A percentile compares a stretch with the other conserved stretches of the same genome.
Evolutionary conservation across 1,140 invertebrate species (phyloP).

Genomic region (Drosophila sturtevanti): DNA sequence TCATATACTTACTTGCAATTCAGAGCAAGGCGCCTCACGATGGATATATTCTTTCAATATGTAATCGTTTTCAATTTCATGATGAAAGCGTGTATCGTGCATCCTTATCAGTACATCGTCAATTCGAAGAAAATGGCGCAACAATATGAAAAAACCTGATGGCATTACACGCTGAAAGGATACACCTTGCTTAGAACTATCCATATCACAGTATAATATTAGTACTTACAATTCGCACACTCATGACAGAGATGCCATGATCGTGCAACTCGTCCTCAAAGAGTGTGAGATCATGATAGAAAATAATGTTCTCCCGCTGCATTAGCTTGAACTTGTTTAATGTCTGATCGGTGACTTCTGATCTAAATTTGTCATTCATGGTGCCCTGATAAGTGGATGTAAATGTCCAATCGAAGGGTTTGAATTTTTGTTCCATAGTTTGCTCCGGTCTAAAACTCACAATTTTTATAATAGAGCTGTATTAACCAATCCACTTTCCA

Average conservation of each 20-base stretch:
- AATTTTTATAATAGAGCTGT: neutral
- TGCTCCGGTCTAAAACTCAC: conserved; percentile 72
- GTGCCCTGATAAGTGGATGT: conserved; percentile 96
- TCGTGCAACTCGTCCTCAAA: conserved; percentile 99
- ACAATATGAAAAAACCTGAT: conserved; percentile 94
- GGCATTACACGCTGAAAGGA: conserved; percentile 95
- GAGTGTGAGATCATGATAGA: conserved; percentile 96
- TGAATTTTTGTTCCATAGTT: conserved; percentile 87
- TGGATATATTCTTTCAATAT: conserved; percentile 90
- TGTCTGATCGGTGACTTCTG: conserved; percentile 87
- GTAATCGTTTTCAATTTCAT: conserved; percentile 90
- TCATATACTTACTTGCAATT: conserved; percentile 25
- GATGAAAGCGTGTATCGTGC: conserved; percentile 96
- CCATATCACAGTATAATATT: no score
- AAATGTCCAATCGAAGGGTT: conserved; percentile 99
- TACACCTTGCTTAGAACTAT: neutral
- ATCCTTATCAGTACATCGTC: conserved; percentile 95
- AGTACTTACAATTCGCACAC: conserved; percentile 96
- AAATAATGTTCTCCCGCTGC: conserved; percentile 94
- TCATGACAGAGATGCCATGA: conserved; percentile 95
- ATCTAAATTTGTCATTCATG: conserved; percentile 85
- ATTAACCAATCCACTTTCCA: neutral
- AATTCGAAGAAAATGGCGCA: conserved; percentile 96
- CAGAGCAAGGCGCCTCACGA: conserved; percentile 86
- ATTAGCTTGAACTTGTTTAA: conserved; percentile 97